Evolutionary conservation across 2,888 invertebrate species (phyloP).

Genomic region (Ashinkailepas kermadecensis): DNA sequence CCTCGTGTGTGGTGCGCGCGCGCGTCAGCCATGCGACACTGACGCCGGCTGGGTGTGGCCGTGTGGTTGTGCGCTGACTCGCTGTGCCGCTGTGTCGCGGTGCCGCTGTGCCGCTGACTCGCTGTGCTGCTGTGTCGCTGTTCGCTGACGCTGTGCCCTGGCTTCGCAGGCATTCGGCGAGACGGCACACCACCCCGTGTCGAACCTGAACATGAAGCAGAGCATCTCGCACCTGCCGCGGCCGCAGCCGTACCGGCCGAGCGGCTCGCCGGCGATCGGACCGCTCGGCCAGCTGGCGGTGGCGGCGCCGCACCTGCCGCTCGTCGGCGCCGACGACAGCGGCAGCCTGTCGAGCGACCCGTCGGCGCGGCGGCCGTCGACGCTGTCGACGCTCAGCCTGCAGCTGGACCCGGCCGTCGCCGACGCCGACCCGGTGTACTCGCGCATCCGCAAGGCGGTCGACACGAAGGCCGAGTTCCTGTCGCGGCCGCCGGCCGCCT

Average conservation of each 20-base stretch:
- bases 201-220: slow-evolving; percentile 52
- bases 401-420: slow-evolving; percentile 21
- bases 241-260: slow-evolving; percentile 37
- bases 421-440: slow-evolving; percentile 39
- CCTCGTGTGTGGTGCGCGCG: background rate
- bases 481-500: slow-evolving; percentile 58
- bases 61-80: no score
- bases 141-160: background rate
- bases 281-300: slow-evolving; percentile 45
- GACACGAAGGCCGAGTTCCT: slow-evolving; percentile 87
- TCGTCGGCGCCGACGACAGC: slow-evolving; percentile 8
- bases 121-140: background rate
- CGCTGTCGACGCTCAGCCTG: background rate
- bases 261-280: background rate
- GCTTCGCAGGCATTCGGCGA: slow-evolving; percentile 72
- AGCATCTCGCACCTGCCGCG: slow-evolving; percentile 37
- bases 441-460: slow-evolving; percentile 62
- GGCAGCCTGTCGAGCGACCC: background rate
- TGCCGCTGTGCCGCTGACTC: background rate
- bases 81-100: no score
- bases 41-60: background rate
- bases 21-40: background rate
- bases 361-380: background rate
- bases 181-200: slow-evolving; percentile 81
- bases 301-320: slow-evolving; percentile 44